Conservation (phyloP, 2,113 vertebrate species). For the Crypturellus undulatus region DNA sequence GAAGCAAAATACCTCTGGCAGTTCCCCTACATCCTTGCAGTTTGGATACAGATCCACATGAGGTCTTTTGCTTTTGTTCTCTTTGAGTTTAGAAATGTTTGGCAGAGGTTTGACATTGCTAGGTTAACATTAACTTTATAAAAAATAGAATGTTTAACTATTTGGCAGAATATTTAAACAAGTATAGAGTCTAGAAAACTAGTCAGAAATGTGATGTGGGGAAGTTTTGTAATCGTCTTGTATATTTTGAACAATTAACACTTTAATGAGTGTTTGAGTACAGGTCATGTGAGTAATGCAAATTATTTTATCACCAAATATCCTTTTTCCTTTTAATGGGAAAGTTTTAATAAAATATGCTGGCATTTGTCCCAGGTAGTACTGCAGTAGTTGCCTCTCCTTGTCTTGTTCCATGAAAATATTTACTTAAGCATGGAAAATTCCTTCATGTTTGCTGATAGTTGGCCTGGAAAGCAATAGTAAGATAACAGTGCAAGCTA, state of each 20-base stretch:
- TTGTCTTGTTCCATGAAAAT: not conserved
- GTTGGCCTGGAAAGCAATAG: constrained; percentile 12
- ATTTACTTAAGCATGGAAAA: not conserved
- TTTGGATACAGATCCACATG: not conserved
- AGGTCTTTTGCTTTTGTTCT: not conserved
- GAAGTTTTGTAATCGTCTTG: not conserved
- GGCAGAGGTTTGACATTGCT: not conserved
- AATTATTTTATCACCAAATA: not conserved
- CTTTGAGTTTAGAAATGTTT: not conserved
- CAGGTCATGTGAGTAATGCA: not conserved
- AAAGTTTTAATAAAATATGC: not conserved
- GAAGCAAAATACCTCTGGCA: not conserved
- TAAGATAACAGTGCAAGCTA: constrained; percentile 7
- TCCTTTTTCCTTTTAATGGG: constrained; percentile 7
- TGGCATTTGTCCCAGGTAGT: not conserved
- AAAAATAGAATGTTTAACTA: not conserved
- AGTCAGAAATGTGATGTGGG: not conserved
- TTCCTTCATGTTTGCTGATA: not conserved
- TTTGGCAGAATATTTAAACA: not conserved
- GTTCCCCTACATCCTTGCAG: not conserved
- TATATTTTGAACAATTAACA: not conserved
- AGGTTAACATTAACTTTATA: not conserved
- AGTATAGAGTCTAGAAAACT: not conserved
- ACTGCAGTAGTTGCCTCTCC: not conserved
- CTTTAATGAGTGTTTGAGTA: not conserved